These are phyloP conservation scores for Sporophila hypoxantha DNA, from an alignment of 2,113 vertebrate genomes.

Conservation along the genomic window DNA sequence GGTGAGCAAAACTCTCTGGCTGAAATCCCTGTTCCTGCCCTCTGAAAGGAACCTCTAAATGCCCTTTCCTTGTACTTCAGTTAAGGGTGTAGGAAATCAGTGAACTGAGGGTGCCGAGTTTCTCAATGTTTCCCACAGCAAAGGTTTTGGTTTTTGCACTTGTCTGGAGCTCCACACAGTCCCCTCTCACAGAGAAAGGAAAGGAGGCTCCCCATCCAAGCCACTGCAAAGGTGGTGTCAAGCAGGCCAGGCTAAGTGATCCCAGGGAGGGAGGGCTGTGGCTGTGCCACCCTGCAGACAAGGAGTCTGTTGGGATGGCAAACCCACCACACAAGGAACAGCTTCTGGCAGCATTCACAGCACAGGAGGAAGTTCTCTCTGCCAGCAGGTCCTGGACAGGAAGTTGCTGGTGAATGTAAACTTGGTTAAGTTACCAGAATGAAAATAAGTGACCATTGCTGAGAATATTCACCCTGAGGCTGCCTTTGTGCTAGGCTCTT, in stretches of 20 bases:
- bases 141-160: not conserved
- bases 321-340: not conserved
- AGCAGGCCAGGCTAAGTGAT: not conserved
- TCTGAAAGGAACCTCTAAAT: not conserved
- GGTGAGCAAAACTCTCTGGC: not conserved
- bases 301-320: not conserved
- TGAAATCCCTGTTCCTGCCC: not conserved
- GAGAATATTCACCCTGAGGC: not conserved
- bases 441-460: not conserved
- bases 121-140: no score
- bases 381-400: not conserved
- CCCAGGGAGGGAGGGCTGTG: not conserved
- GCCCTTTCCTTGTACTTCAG: not conserved
- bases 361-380: not conserved
- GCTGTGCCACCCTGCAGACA: not conserved
- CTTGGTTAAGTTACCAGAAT: accelerated
- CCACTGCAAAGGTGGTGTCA: no score
- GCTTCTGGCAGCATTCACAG: slow-evolving; percentile 5
- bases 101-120: no score
- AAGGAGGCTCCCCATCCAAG: not conserved
- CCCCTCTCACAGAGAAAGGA: not conserved
- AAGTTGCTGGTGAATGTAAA: not conserved
- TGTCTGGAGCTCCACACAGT: not conserved
- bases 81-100: not conserved
- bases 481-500: not conserved